Conservation (phyloP, 2,113 vertebrate genomes). For the Brienomyrus longianalis region DNA sequence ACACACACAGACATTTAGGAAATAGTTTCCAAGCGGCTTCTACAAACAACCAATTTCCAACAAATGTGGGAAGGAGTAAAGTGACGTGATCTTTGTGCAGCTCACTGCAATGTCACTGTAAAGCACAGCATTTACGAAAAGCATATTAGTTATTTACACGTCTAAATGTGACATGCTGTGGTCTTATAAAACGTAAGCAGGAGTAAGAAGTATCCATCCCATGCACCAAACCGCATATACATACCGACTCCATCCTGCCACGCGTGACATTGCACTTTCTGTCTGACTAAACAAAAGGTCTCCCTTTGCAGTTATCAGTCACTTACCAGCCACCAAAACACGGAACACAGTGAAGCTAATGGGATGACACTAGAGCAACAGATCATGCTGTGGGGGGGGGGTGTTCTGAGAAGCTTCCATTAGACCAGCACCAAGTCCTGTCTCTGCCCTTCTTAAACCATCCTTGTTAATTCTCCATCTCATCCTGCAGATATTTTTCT, state of each 20-base stretch:
- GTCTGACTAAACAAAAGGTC: neutral
- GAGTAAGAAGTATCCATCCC: neutral
- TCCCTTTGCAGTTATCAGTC: neutral
- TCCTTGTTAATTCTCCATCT: neutral
- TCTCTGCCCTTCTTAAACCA: neutral
- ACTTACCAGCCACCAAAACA: neutral
- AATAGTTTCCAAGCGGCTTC: neutral
- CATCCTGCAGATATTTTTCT: neutral
- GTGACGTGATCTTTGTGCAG: neutral
- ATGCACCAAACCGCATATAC: neutral
- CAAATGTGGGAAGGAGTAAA: neutral
- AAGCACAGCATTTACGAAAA: neutral
- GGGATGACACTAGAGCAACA: neutral
- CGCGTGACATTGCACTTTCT: neutral
- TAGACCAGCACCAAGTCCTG: neutral
- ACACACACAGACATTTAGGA: neutral
- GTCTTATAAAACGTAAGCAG: neutral
- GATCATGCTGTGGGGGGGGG: neutral
- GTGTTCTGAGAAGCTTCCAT: neutral
- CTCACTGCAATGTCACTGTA: neutral
- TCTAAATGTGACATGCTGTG: neutral
- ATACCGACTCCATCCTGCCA: neutral
- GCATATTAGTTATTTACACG: neutral
- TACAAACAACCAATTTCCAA: neutral
- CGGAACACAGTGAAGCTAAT: neutral